Percentiles rank a stretch among this genome's conserved stretches.
Evolutionary conservation across 2,888 invertebrate species (phyloP).

Genomic region (Meloe dianella): DNA sequence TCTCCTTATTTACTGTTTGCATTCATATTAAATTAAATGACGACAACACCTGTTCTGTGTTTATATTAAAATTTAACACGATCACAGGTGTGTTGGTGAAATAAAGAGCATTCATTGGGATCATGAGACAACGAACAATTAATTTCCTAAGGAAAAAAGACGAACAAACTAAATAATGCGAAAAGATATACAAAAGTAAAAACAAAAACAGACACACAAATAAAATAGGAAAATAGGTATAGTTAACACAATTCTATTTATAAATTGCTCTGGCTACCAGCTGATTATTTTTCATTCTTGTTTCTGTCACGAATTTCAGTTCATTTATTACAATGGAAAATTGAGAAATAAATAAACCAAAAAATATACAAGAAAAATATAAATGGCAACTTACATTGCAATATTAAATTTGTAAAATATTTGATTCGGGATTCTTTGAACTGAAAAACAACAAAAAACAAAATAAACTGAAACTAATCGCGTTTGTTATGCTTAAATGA

Average conservation of each 20-base stretch:
- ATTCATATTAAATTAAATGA: constrained; percentile 21
- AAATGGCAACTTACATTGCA: neutral
- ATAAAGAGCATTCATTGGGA: neutral
- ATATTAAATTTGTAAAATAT: neutral
- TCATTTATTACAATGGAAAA: neutral
- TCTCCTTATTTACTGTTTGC: neutral
- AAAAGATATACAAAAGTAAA: neutral
- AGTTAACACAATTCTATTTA: constrained; percentile 2
- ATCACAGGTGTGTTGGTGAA: neutral
- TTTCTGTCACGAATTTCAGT: neutral
- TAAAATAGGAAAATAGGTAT: neutral
- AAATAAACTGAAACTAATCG: too few species aligned
- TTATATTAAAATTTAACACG: constrained; percentile 13
- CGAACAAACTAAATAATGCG: neutral
- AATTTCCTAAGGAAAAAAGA: neutral
- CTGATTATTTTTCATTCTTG: constrained; percentile 7
- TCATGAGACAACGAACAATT: neutral
- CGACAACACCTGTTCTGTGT: constrained; percentile 29
- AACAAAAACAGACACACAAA: neutral
- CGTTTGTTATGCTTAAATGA: too few species aligned
- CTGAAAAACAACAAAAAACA: too few species aligned
- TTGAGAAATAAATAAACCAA: neutral
- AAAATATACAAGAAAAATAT: neutral
- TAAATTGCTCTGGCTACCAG: neutral
- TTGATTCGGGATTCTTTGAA: neutral